Evolutionary conservation across 2,113 vertebrate genomes (phyloP), one percentile per base, ranked within the genome.

Genomic region (Empidonax traillii): DNA sequence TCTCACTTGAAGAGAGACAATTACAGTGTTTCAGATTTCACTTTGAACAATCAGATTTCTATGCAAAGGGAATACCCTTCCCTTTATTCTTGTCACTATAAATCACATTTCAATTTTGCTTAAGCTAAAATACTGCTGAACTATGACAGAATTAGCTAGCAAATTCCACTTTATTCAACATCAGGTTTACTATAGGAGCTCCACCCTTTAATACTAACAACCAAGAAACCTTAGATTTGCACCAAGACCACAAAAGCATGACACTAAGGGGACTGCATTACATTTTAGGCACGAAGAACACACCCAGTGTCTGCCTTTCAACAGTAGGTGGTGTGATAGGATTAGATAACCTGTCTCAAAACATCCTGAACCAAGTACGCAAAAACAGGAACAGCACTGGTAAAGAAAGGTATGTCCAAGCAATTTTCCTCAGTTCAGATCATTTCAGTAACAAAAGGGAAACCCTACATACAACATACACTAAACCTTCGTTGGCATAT

Each of bases 271-370:
- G 16, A 63, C 6, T 58, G 58, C 19, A 77, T 21, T 27, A n/a
- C 65, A 18, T 39, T 62, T 58, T 14, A 62, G 37, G n/a, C 33
- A 79, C 27, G 30, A 61, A 68, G 84, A 89, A 35, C 41, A 46
- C 11, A 10, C 5, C 49, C 44, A 49, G 0, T 88, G n/a, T 35
- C 75, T 84, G 46, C 75, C 44, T 90, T 92, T 71, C 63, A 93
- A 94, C 97, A 90, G 97, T 61, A 97, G 97, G 95, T 96, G 97
- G 97, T 96, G 96, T 33, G 59, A 55, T 39, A 92, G 80, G 72
- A 92, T 87, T 74, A 89, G 43, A 3, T 53, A 95, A 83, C 27
- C 13, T 28, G 14, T 33, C 72, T 85, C 39, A 33, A 74, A 82
- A 33, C 5, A 52, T 28, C 19, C 41, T 21, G 6, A 11, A 39